These are phyloP conservation scores for Cherax quadricarinatus DNA, from an alignment of 1,140 invertebrate genomes.

Conservation along the genomic window DNA sequence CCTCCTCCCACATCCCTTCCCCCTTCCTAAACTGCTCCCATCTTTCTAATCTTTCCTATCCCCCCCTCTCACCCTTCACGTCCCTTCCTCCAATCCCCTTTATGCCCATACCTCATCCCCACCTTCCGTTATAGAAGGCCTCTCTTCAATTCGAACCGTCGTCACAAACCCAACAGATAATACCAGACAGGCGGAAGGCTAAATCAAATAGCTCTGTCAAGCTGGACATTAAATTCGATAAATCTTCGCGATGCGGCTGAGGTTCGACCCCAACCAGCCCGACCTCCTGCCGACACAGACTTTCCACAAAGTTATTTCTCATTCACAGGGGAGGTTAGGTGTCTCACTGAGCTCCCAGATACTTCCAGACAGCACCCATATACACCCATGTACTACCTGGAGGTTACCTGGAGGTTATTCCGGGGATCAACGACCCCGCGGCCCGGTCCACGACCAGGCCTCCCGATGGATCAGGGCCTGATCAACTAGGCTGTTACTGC, in stretches of 20 bases:
- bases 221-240: conserved; percentile 1
- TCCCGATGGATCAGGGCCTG: too few species aligned
- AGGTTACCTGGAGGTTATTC: too few species aligned
- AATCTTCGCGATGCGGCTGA: background rate
- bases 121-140: background rate
- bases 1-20: background rate
- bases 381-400: too few species aligned
- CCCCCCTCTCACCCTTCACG: background rate
- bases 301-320: background rate
- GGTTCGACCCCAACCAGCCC: background rate
- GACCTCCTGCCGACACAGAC: background rate
- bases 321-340: background rate
- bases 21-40: background rate
- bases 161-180: conserved; percentile 5
- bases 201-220: conserved; percentile 1
- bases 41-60: background rate
- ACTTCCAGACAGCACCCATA: too few species aligned
- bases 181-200: background rate
- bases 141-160: background rate
- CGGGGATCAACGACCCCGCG: too few species aligned
- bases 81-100: background rate
- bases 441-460: too few species aligned
- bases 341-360: background rate
- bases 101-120: background rate
- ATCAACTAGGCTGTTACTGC: too few species aligned